A percentile compares a stretch with the other conserved stretches of the same genome.
These are phyloP conservation scores for Drosophila mayaguana DNA, from an alignment of 2,888 invertebrate species.

Conservation along the genomic window DNA sequence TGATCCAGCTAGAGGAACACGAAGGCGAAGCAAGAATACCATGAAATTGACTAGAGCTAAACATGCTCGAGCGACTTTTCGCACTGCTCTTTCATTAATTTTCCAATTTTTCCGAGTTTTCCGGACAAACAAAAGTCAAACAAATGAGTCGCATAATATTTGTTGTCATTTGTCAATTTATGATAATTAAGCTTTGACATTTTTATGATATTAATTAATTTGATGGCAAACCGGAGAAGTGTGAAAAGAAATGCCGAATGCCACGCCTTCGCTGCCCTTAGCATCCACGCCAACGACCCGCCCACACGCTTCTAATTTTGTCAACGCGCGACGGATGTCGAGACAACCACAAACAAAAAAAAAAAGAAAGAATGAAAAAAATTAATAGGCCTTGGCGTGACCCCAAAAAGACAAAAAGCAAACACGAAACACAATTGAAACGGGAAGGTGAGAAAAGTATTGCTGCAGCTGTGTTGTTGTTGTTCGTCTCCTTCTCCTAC, in stretches of 20 bases:
- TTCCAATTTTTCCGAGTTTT: slow-evolving; percentile 4
- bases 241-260: slow-evolving; percentile 47
- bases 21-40: slow-evolving; percentile 20
- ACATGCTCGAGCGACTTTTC: slow-evolving; percentile 25
- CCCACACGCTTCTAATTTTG: slow-evolving; percentile 74
- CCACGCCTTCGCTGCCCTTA: slow-evolving; percentile 7
- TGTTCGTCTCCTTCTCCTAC: slow-evolving; percentile 35
- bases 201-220: slow-evolving; percentile 82
- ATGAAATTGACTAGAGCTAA: slow-evolving; percentile 28
- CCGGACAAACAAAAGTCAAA: slow-evolving; percentile 21
- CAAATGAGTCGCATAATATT: slow-evolving; percentile 72
- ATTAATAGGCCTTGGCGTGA: slow-evolving; percentile 71
- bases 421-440: slow-evolving; percentile 40
- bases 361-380: slow-evolving; percentile 29
- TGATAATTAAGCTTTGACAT: slow-evolving; percentile 78
- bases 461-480: slow-evolving; percentile 26
- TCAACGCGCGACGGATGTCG: slow-evolving; percentile 69
- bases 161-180: slow-evolving; percentile 77
- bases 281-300: slow-evolving; percentile 22
- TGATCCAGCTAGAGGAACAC: slow-evolving; percentile 45
- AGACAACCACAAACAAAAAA: slow-evolving; percentile 55
- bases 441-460: slow-evolving; percentile 67
- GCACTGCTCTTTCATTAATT: slow-evolving; percentile 31
- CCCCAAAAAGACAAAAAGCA: slow-evolving; percentile 58
- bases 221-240: slow-evolving; percentile 53